Evolutionary conservation across 2,888 invertebrate species (phyloP).

Genomic region (Dryobota labecula): DNA sequence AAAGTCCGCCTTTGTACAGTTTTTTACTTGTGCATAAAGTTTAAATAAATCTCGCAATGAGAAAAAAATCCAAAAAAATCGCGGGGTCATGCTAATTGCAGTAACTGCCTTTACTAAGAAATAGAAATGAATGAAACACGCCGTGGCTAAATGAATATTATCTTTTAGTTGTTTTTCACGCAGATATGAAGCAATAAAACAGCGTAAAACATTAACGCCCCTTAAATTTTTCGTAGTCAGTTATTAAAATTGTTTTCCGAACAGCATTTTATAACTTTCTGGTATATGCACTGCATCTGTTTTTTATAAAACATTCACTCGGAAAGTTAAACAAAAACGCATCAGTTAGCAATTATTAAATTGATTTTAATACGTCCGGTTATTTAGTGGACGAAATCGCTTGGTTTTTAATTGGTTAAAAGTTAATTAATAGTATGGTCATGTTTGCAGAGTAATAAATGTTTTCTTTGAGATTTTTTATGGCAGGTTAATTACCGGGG

Average conservation of each 20-base stretch:
- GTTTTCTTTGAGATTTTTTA: background rate
- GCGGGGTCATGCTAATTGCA: no score
- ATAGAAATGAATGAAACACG: background rate
- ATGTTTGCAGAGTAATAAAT: background rate
- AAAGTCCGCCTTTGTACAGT: no score
- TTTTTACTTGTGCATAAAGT: no score
- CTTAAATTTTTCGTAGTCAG: background rate
- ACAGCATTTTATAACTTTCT: background rate
- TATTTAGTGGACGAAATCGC: background rate
- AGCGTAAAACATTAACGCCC: background rate
- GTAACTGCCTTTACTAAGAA: no score
- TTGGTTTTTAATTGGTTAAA: slow-evolving; percentile 11
- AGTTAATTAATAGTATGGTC: background rate
- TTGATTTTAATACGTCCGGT: background rate
- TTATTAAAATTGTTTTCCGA: slow-evolving; percentile 37
- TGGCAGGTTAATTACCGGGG: background rate
- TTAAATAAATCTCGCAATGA: no score
- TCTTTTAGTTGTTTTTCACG: background rate
- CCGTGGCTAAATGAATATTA: background rate
- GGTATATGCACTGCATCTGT: background rate
- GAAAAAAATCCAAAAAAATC: no score
- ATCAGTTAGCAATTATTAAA: slow-evolving; percentile 2
- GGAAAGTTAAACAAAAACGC: background rate
- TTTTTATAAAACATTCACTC: slow-evolving; percentile 4
- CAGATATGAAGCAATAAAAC: background rate